These are phyloP conservation scores for Eupithecia tripunctaria DNA, from an alignment of 2,888 invertebrate species.

Conservation along the genomic window DNA sequence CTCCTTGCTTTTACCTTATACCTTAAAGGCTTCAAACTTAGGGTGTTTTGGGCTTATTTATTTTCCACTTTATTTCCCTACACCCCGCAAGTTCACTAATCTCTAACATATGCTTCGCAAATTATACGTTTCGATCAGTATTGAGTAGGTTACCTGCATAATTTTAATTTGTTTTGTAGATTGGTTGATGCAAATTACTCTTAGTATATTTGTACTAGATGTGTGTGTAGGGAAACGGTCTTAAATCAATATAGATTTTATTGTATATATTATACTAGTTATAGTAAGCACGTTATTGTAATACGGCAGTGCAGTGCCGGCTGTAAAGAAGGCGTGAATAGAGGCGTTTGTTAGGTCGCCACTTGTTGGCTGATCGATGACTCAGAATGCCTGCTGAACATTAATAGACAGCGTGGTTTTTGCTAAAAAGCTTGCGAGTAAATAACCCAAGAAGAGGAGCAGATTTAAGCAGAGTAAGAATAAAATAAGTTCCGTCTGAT, in stretches of 20 bases:
- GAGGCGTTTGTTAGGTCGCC: constrained; percentile 49
- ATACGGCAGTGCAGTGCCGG: constrained; percentile 31
- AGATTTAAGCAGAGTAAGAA: not conserved
- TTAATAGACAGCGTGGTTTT: not conserved
- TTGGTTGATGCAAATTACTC: constrained; percentile 51
- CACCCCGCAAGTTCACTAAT: not conserved
- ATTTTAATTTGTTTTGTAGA: constrained; percentile 27
- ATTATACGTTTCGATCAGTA: constrained; percentile 30
- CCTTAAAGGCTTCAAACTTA: no score
- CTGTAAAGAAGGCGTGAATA: constrained; percentile 55
- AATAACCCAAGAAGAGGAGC: not conserved
- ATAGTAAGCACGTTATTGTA: constrained; percentile 61
- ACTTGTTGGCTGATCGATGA: constrained; percentile 45
- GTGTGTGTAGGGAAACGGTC: constrained; percentile 63
- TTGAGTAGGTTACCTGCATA: constrained; percentile 22
- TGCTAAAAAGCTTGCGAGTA: not conserved
- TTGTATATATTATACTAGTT: constrained; percentile 67
- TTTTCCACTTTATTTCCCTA: not conserved
- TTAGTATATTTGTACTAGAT: constrained; percentile 40
- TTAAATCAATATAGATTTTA: constrained; percentile 63
- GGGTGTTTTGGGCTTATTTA: not conserved
- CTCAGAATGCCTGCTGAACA: not conserved
- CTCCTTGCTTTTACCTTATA: constrained; percentile 46
- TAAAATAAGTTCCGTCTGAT: not conserved
- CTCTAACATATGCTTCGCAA: constrained; percentile 22